These are phyloP conservation scores for Sebastes vulpes DNA, from an alignment of 2,797 vertebrate species.

Conservation along the genomic window DNA sequence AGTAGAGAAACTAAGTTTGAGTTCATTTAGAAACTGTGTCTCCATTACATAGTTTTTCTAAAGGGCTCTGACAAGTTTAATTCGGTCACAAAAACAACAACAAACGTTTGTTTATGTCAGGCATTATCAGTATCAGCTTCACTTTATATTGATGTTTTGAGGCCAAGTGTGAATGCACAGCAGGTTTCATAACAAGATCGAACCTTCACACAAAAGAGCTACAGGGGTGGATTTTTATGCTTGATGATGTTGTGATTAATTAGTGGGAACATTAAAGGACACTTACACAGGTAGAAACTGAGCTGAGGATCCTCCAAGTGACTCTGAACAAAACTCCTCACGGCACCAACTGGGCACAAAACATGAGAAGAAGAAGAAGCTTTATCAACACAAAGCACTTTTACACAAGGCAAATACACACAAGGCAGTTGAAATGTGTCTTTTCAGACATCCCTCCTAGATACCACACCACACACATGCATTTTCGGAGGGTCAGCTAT, in stretches of 20 bases:
- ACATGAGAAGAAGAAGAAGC: neutral
- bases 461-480: too few species aligned
- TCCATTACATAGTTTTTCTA: neutral
- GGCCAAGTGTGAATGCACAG: neutral
- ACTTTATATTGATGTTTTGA: neutral
- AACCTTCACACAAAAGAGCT: neutral
- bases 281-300: conserved; percentile 95
- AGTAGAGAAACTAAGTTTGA: neutral
- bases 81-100: neutral
- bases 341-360: conserved; percentile 85
- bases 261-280: neutral
- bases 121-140: accelerated
- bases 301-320: conserved; percentile 90
- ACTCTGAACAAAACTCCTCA: conserved; percentile 90
- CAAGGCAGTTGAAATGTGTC: too few species aligned
- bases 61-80: neutral
- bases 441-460: too few species aligned
- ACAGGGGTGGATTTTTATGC: neutral
- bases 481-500: too few species aligned
- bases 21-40: neutral
- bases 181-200: neutral
- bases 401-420: too few species aligned
- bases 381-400: too few species aligned
- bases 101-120: neutral
- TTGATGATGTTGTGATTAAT: neutral